Conservation (phyloP, 2,888 invertebrate species). For the Anagyrus pseudococci region DNA sequence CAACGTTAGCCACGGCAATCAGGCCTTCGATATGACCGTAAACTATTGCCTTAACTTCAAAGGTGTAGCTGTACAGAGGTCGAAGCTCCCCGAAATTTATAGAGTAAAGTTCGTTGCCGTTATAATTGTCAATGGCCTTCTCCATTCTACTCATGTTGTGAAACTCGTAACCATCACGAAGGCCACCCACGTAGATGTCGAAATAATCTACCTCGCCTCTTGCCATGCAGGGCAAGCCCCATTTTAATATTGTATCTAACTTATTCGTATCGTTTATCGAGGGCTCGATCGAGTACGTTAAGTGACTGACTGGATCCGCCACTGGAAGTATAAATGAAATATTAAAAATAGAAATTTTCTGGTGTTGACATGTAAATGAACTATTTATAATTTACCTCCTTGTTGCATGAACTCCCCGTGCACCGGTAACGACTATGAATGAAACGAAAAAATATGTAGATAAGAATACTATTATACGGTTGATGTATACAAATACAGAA, state of each 20-base stretch:
- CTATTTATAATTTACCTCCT: constrained; percentile 6
- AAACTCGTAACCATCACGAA: constrained; percentile 31
- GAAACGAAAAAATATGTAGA: no score
- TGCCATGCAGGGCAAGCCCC: constrained; percentile 51
- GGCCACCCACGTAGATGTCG: constrained; percentile 46
- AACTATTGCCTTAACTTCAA: constrained; percentile 48
- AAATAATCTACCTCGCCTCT: constrained; percentile 51
- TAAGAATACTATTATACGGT: no score
- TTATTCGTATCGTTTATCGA: constrained; percentile 40
- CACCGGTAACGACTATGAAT: no score
- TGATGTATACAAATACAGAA: no score
- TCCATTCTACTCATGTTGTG: constrained; percentile 21
- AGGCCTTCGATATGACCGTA: constrained; percentile 40
- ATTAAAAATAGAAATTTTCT: neutral
- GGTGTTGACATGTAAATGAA: neutral
- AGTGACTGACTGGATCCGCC: constrained; percentile 46
- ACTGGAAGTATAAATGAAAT: constrained; percentile 38
- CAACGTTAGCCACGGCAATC: constrained; percentile 26
- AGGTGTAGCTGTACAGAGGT: constrained; percentile 50
- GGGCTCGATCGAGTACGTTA: constrained; percentile 31
- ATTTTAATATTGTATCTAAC: constrained; percentile 48
- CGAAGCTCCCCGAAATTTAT: constrained; percentile 45
- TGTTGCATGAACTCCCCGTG: no score
- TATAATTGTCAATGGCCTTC: neutral
- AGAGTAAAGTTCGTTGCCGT: constrained; percentile 28